Percentiles rank a stretch among this genome's conserved stretches.
phyloP scores from a whole-genome alignment of 2,888 invertebrate genomes.

The Megalurothrips usitatus region DNA sequence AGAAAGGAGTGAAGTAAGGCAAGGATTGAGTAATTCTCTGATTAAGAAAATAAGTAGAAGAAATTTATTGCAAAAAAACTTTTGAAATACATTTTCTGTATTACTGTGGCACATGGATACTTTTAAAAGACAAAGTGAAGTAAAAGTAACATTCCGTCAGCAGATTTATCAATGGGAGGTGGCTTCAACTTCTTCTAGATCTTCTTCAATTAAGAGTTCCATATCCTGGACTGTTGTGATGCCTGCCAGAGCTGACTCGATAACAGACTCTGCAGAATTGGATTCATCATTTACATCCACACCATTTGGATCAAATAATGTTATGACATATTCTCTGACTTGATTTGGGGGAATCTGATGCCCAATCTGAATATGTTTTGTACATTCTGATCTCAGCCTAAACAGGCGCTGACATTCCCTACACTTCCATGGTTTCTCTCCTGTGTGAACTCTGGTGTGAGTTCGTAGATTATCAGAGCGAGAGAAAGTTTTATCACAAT shows the following conservation, averaged over 20 bases:
- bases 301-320: not conserved
- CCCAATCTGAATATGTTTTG: not conserved
- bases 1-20: no score
- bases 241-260: not conserved
- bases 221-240: not conserved
- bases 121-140: not conserved
- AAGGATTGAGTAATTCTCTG: no score
- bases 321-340: not conserved
- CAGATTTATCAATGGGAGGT: not conserved
- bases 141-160: not conserved
- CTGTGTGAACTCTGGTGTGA: not conserved
- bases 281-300: not conserved
- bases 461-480: not conserved
- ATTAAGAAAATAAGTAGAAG: no score
- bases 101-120: not conserved
- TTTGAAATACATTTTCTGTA: no score
- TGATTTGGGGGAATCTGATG: not conserved
- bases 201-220: not conserved
- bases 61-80: no score
- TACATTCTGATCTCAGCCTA: not conserved
- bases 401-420: not conserved
- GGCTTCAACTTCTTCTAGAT: not conserved
- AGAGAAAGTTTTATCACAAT: not conserved
- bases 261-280: not conserved
- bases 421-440: constrained; percentile 10